These are phyloP conservation scores for Pipa parva DNA, from an alignment of 2,113 vertebrate genomes.

Conservation along the genomic window DNA sequence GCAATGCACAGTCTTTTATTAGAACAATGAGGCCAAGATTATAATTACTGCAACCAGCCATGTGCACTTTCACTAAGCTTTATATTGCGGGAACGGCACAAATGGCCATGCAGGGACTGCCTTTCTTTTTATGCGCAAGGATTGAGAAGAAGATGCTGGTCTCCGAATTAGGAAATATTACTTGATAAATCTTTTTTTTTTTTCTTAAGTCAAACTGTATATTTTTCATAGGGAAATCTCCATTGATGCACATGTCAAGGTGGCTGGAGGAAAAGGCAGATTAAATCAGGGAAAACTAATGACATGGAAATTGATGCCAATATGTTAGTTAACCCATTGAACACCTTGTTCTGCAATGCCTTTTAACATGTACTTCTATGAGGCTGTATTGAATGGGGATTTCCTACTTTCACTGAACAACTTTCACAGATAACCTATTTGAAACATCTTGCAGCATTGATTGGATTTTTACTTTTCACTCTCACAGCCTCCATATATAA, in stretches of 20 bases:
- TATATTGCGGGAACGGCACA: constrained; percentile 38
- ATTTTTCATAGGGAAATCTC: not conserved
- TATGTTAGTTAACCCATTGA: not conserved
- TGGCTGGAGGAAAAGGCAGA: not conserved
- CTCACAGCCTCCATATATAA: too few relatives aligned
- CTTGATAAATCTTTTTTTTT: not conserved
- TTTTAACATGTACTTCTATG: too few relatives aligned
- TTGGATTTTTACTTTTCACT: too few relatives aligned
- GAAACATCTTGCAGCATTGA: too few relatives aligned
- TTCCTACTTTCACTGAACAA: not conserved
- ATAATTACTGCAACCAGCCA: constrained; percentile 53
- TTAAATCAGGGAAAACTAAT: constrained; percentile 4
- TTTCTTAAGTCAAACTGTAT: not conserved
- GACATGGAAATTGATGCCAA: constrained; percentile 12
- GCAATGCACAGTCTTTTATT: constrained; percentile 50
- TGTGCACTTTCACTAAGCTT: constrained; percentile 40
- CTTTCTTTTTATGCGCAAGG: not conserved
- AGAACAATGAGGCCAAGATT: constrained; percentile 50
- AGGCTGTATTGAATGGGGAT: too few relatives aligned
- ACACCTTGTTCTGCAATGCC: not conserved
- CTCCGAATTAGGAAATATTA: not conserved
- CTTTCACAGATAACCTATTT: not conserved
- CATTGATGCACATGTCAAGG: not conserved
- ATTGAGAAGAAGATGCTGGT: not conserved
- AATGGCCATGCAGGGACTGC: constrained; percentile 44